Evolutionary conservation across 2,113 vertebrate species (phyloP).

Genomic region (Erythrocercus mccallii): DNA sequence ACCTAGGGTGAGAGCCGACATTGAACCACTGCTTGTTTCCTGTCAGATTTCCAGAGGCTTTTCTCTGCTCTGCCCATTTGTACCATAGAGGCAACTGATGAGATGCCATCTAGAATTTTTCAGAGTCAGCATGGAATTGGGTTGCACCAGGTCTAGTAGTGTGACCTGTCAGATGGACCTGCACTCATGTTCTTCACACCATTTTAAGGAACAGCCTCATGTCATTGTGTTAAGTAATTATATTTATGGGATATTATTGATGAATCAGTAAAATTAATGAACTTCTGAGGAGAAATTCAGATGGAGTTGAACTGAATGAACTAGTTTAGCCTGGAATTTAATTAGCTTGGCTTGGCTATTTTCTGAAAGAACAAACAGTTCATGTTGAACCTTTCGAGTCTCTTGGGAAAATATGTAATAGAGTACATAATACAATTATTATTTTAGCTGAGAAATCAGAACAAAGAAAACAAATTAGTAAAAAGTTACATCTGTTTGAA

Average conservation of each 20-base stretch:
- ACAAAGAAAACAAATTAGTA: conserved; percentile 48
- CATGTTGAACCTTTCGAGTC: not conserved
- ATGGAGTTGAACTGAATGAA: not conserved
- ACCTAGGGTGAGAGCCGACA: no score
- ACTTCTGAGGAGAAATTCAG: not conserved
- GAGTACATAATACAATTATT: no score
- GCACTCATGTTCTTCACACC: not conserved
- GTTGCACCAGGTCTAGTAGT: not conserved
- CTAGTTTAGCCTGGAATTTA: not conserved
- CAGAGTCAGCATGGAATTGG: not conserved
- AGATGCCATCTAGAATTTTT: not conserved
- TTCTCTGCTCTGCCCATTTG: not conserved
- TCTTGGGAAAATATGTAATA: not conserved
- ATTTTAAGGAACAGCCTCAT: not conserved
- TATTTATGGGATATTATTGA: not conserved
- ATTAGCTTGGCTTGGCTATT: not conserved
- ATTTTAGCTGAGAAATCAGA: conserved; percentile 36
- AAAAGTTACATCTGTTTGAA: not conserved
- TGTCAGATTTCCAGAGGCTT: not conserved
- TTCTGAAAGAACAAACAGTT: conserved; percentile 4
- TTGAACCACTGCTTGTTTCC: not conserved
- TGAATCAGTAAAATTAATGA: not conserved
- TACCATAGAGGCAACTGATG: not conserved
- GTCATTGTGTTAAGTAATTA: not conserved
- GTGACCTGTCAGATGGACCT: not conserved